These are phyloP conservation scores for Pectinophora gossypiella DNA, from an alignment of 1,140 invertebrate genomes.

Conservation along the genomic window DNA sequence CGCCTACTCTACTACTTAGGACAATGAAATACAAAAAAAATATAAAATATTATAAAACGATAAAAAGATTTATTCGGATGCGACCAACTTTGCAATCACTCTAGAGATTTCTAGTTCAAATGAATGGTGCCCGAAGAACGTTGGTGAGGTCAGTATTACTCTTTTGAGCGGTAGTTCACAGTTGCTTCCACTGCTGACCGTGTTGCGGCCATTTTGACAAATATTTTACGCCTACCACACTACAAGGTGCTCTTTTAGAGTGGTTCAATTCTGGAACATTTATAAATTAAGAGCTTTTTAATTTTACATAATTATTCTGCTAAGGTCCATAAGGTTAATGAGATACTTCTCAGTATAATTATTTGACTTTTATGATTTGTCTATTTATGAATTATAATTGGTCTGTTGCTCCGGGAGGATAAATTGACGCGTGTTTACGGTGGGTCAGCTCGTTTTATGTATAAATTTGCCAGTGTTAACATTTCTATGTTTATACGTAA, in stretches of 20 bases:
- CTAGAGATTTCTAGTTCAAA: constrained; percentile 5
- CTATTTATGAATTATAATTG: constrained; percentile 17
- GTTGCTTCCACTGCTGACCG: background rate
- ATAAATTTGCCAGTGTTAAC: constrained; percentile 6
- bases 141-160: background rate
- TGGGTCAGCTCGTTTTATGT: constrained; percentile 6
- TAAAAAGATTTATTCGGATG: constrained; percentile 45
- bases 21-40: constrained; percentile 54
- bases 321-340: background rate
- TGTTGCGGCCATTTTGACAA: no score
- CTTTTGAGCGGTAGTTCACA: background rate
- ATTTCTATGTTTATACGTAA: constrained; percentile 31
- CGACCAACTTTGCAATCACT: constrained; percentile 22
- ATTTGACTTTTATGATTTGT: constrained; percentile 9
- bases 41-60: constrained; percentile 50
- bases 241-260: constrained; percentile 17
- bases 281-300: constrained; percentile 7
- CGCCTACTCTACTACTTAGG: constrained; percentile 36
- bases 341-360: background rate
- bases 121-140: background rate
- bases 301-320: background rate
- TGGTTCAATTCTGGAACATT: constrained; percentile 20
- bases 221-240: no score
- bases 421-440: constrained; percentile 25
- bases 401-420: constrained; percentile 33